Evolutionary conservation across 2,797 vertebrate genomes (phyloP).

Genomic region (Cryptoprocta ferox): DNA sequence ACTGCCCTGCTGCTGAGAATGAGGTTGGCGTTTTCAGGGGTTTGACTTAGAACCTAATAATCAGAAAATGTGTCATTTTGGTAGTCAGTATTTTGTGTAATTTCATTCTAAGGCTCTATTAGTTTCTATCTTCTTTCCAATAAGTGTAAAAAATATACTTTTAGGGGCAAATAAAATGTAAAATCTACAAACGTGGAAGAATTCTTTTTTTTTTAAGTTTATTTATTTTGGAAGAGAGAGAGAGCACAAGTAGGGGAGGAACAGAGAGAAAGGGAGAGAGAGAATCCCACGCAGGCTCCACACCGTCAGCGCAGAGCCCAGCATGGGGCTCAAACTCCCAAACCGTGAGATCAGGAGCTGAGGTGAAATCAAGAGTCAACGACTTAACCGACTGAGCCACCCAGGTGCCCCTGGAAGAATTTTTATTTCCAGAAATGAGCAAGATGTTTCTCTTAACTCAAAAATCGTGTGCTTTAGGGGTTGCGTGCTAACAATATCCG

Average conservation of each 20-base stretch:
- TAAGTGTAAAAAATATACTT: not conserved
- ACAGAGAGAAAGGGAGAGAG: no score
- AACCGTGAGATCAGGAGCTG: no score
- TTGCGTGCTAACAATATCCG: not conserved
- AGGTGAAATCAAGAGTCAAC: no score
- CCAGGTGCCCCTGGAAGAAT: not conserved
- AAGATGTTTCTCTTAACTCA: not conserved
- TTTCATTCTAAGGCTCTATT: not conserved
- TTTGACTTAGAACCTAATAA: not conserved
- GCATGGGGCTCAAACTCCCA: no score
- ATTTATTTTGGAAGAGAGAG: no score
- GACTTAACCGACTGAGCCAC: no score
- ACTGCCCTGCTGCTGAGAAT: not conserved
- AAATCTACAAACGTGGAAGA: not conserved
- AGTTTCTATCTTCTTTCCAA: not conserved
- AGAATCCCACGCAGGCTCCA: no score
- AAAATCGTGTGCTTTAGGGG: not conserved
- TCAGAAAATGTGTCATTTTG: not conserved
- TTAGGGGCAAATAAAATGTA: slow-evolving; percentile 15
- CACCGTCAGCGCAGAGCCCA: no score
- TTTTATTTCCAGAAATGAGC: not conserved
- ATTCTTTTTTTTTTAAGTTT: not conserved
- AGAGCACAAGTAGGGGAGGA: no score
- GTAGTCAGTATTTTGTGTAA: not conserved
- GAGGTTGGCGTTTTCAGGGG: not conserved